Conservation (phyloP, 2,113 vertebrate genomes). For the Coryphaenoides rupestris region DNA sequence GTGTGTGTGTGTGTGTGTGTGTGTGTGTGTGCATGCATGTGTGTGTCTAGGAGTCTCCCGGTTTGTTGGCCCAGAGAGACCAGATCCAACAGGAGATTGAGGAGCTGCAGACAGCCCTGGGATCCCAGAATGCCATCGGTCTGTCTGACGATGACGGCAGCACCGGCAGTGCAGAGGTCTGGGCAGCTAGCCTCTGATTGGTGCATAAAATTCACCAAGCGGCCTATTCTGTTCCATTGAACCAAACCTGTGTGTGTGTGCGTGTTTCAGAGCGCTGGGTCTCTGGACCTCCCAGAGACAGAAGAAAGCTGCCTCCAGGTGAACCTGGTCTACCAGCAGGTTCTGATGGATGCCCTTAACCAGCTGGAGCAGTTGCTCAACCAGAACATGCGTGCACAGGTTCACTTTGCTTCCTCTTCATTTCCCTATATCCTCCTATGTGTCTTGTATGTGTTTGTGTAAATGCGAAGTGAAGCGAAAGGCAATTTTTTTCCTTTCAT, state of each 20-base stretch:
- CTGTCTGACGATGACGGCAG: slow-evolving; percentile 24
- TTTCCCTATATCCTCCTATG: no score
- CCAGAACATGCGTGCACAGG: slow-evolving; percentile 23
- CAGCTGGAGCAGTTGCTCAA: slow-evolving; percentile 44
- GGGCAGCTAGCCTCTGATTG: not conserved
- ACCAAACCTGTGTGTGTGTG: not conserved
- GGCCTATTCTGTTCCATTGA: no score
- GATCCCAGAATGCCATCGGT: not conserved
- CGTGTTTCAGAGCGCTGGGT: slow-evolving; percentile 21
- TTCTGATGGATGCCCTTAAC: slow-evolving; percentile 53
- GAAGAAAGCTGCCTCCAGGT: slow-evolving; percentile 58
- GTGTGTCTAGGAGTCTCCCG: not conserved
- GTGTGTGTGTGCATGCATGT: not conserved
- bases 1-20: not conserved
- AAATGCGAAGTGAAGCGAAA: no score
- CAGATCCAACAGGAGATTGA: not conserved
- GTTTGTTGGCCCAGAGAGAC: not conserved
- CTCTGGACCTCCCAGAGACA: slow-evolving; percentile 39
- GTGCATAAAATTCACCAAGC: not conserved
- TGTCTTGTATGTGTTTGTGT: no score
- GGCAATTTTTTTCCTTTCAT: no score
- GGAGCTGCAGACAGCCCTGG: not conserved
- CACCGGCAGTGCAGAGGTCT: slow-evolving; percentile 53
- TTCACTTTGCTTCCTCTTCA: not conserved
- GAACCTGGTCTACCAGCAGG: slow-evolving; percentile 67